These are phyloP conservation scores for Brienomyrus brachyistius DNA, from an alignment of 2,113 vertebrate species.

Conservation along the genomic window DNA sequence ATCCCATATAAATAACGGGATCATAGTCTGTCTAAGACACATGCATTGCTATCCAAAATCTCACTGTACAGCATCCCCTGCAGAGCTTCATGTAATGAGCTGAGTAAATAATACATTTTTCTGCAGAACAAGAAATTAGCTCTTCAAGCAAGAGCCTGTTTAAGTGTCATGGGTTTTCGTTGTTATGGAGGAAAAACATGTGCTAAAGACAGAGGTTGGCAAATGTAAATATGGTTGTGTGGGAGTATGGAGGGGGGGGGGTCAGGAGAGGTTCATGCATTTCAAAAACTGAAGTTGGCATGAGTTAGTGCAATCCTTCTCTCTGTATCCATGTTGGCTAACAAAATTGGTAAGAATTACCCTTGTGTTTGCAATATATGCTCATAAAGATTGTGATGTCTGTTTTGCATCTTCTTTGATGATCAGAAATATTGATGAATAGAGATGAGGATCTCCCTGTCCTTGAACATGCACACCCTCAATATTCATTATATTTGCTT, in stretches of 20 bases:
- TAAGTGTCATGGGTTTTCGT: constrained; percentile 3
- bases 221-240: not conserved
- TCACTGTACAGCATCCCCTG: not conserved
- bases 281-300: not conserved
- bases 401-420: not conserved
- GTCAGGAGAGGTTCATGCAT: not conserved
- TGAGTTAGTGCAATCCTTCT: not conserved
- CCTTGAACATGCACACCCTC: not conserved
- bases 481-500: not conserved
- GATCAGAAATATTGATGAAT: not conserved
- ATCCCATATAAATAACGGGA: not conserved
- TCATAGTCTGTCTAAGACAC: not conserved
- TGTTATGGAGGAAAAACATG: not conserved
- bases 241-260: not conserved
- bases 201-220: not conserved
- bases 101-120: constrained; percentile 5
- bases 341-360: not conserved
- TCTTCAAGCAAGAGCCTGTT: not conserved
- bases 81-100: not conserved
- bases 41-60: not conserved
- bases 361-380: not conserved
- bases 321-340: not conserved
- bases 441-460: not conserved
- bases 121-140: not conserved
- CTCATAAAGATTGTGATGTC: not conserved